These are phyloP conservation scores for Mellivora capensis DNA, from an alignment of 2,113 vertebrate species.

Conservation along the genomic window DNA sequence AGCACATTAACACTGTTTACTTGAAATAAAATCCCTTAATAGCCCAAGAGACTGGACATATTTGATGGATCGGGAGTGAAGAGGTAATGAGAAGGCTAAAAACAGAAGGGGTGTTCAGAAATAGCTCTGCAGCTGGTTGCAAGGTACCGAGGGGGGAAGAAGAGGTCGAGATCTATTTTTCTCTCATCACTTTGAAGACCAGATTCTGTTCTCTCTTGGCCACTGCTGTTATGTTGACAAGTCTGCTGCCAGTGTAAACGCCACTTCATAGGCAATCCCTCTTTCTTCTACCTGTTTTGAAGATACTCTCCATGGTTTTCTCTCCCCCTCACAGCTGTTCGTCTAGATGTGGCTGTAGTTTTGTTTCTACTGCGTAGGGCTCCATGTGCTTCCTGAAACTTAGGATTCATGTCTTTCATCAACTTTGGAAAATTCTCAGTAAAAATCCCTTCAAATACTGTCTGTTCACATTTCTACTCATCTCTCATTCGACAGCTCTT, in stretches of 20 bases:
- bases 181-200: background rate
- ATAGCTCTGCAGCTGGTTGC: background rate
- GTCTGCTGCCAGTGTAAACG: background rate
- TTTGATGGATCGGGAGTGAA: constrained; percentile 36
- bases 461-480: background rate
- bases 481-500: background rate
- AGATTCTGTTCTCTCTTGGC: background rate
- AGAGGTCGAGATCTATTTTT: background rate
- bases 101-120: background rate
- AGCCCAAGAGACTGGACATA: constrained; percentile 44
- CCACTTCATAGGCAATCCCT: background rate
- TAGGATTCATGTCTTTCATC: background rate
- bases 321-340: background rate
- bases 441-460: no score
- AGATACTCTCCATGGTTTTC: background rate
- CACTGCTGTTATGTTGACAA: background rate
- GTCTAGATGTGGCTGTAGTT: background rate
- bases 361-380: background rate
- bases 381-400: background rate
- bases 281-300: background rate
- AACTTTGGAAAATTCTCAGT: background rate
- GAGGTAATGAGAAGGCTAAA: constrained; percentile 8
- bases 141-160: accelerated
- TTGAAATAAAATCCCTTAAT: constrained; percentile 67
- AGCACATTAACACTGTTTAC: constrained; percentile 66